Evolutionary conservation across 2,113 vertebrate genomes (phyloP), one percentile per base, ranked within the genome.

Genomic region (Xiphorhynchus elegans): DNA sequence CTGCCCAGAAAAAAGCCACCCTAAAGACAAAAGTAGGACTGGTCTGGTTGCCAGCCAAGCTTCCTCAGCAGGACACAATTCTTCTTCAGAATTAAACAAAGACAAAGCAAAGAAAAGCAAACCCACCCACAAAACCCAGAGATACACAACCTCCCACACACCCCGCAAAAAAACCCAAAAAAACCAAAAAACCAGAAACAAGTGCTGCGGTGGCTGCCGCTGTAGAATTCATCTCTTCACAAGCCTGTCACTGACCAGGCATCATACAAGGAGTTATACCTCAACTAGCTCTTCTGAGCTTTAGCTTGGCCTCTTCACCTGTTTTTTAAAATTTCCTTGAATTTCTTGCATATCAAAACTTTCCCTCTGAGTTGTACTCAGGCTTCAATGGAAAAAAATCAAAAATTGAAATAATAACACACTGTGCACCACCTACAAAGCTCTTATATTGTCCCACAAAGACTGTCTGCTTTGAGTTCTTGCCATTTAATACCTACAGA

Each of bases 381-480:
- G 93, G 81, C 19, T 95, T 62, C 50, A 83, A 33, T 56, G 25
- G 25, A 46, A 46, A 46, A 46, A 59, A 55, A 47, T 4, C 6
- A 60, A 50, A 58, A 29, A 37, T 2, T 50, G 18, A 33, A 28
- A 29, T 67, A 49, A 39, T 31, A 73, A 17, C 3, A 52, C 28
- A 50, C 6, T 29, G 24, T 10, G 14, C 12, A 64, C 24, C 10
- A 52, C 26, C 33, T 56, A 68, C 26, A 72, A 77, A 80, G 37
- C 6, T 80, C 17, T 87, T 87, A 18, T 2, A 4, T 88, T 93
- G 92, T 83, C 53, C 69, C 56, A 68, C 13, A 91, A 96, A 93
- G 62, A 21, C 75, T 95, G 82, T 55, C 87, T 97, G 73, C 94
- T 97, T 97, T 94, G 84, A 96, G 87, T 53, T 95, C 76, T 90